Conservation (phyloP, 1,140 invertebrate genomes). For the Eulimnadia texana region DNA sequence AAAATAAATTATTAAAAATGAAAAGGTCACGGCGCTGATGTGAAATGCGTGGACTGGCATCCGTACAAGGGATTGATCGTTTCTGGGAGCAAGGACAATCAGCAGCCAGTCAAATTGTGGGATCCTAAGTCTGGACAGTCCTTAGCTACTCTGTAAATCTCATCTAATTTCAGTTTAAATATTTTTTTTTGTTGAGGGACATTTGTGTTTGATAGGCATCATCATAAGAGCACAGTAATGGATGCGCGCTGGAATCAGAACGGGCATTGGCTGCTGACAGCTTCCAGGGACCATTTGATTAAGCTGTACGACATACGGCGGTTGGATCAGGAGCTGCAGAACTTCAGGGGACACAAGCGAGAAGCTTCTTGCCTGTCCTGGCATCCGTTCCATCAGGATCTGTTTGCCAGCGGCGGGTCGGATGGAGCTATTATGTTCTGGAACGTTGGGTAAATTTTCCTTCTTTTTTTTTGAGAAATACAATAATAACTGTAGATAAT, state of each 20-base stretch:
- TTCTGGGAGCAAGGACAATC: constrained; percentile 98
- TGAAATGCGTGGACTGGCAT: constrained; percentile 99
- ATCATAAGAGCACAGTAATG: constrained; percentile 98
- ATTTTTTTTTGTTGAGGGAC: neutral
- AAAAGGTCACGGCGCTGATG: constrained; percentile 93
- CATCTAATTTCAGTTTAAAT: neutral
- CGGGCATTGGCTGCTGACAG: constrained; percentile 98
- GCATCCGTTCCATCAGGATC: constrained; percentile 92
- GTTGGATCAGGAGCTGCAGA: constrained; percentile 81
- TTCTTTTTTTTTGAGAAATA: neutral
- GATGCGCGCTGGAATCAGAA: constrained; percentile 98
- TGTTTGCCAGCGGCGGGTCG: constrained; percentile 92
- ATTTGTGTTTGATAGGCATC: constrained; percentile 52
- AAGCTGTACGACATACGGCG: constrained; percentile 98
- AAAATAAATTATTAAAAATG: constrained; percentile 18
- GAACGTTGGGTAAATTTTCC: constrained; percentile 69
- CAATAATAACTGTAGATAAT: neutral
- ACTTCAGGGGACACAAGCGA: constrained; percentile 95
- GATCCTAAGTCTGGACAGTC: constrained; percentile 90
- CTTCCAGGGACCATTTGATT: constrained; percentile 90
- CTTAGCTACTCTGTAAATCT: constrained; percentile 55
- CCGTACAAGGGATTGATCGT: constrained; percentile 91
- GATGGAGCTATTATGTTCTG: constrained; percentile 97
- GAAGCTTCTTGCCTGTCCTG: constrained; percentile 93
- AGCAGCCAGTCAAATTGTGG: constrained; percentile 99